Evolutionary conservation across 2,797 vertebrate species (phyloP).

Genomic region (Rhincodon typus): DNA sequence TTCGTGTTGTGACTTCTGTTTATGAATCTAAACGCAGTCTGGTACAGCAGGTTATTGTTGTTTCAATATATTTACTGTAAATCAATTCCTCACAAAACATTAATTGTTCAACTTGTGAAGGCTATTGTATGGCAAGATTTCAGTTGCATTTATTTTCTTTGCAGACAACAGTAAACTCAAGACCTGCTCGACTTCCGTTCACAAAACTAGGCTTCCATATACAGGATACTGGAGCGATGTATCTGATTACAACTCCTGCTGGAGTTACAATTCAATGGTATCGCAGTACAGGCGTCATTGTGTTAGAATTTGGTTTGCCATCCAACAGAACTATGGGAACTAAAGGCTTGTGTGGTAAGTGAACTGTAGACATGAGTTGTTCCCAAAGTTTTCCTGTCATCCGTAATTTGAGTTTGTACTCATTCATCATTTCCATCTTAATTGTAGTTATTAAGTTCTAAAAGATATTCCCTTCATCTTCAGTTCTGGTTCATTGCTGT

Average conservation of each 20-base stretch:
- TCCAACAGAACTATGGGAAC: conserved; percentile 68
- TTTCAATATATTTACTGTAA: neutral
- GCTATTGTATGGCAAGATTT: neutral
- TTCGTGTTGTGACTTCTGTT: neutral
- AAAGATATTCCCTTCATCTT: neutral
- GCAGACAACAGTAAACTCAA: conserved; percentile 83
- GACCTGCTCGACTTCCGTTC: conserved; percentile 74
- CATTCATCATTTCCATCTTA: neutral
- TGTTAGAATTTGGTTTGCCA: conserved; percentile 73
- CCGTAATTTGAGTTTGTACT: neutral
- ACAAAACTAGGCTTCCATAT: conserved; percentile 73
- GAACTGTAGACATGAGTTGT: conserved; percentile 42
- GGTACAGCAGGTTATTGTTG: neutral
- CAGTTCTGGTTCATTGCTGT: neutral
- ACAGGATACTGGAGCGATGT: conserved; percentile 94
- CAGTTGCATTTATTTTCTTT: conserved; percentile 40
- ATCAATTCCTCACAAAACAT: neutral
- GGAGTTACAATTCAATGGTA: conserved; percentile 90
- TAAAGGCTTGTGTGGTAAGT: conserved; percentile 89
- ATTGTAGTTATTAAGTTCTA: neutral
- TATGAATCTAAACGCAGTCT: neutral
- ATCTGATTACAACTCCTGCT: conserved; percentile 78
- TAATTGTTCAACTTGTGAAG: neutral
- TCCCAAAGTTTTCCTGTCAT: conserved; percentile 1
- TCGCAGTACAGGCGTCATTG: conserved; percentile 90